Evolutionary conservation across 2,797 vertebrate species (phyloP), one percentile per base, ranked within the genome.

Genomic region (Cephalopachus bancanus): DNA sequence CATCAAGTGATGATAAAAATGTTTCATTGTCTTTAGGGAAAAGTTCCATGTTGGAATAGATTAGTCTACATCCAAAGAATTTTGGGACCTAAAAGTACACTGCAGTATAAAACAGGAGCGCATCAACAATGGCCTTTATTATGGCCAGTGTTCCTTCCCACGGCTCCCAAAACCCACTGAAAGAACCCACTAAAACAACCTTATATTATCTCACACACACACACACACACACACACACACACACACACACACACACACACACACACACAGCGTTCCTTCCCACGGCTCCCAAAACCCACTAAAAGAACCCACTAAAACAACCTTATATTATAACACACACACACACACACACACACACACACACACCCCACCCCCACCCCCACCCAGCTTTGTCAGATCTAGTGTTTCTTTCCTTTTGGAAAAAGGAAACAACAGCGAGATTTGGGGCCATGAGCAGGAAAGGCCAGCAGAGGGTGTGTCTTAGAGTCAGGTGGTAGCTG

Each of bases 351-450:
- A 44, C 44, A 44, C 44, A 44, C 44, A 44, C 44, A 44, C 44
- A 44, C 44, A 44, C 44, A 44, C 44, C 24, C 59, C 3, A 49
- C 51, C 86, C 55, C 26, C 22, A 30, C 6, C 33, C 15, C 4
- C 8, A 8, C 44, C 22, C 49, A 26, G 62, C 33, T 88, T 26
- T 78, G 59, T 90, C 57, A 91, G 76, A 76, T 65, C 44, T 33
- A 75, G 15, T 51, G 22, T 55, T 51, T 83, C 81, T 51, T 28
- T 37, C 65, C 59, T 80, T 78, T 65, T 67, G 88, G 79, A 81
- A 90, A 59, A 30, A 83, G 44, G 26, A 91, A 75, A 89, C 60
- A 93, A 96, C 96, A 92, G 71, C 83, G 79, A 91, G 89, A 10
- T 37, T 24, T n/a, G n/a, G 26, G 72, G 51, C 15, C 51, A 2